Conservation (phyloP, 2,113 vertebrate species). For the Scophthalmus maximus region DNA sequence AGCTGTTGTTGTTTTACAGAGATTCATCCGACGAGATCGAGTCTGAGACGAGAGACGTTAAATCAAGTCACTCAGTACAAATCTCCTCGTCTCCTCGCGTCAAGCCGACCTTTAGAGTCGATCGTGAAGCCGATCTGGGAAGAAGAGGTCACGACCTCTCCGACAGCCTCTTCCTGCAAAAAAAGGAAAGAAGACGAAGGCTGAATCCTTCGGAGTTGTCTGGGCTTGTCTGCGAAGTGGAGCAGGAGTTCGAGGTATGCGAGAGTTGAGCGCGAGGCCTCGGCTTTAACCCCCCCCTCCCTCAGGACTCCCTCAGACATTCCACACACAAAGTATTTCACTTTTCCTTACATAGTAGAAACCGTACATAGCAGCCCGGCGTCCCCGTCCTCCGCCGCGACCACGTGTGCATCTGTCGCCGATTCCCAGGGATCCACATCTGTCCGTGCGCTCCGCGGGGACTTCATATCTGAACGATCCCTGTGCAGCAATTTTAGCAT, state of each 20-base stretch:
- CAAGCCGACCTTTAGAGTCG: too few relatives aligned
- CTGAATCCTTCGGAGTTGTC: constrained; percentile 34
- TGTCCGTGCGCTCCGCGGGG: neutral
- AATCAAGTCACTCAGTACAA: too few relatives aligned
- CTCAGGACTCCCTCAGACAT: constrained; percentile 33
- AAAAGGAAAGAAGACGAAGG: too few relatives aligned
- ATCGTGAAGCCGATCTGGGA: too few relatives aligned
- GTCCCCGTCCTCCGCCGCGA: neutral
- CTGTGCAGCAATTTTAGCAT: constrained; percentile 11
- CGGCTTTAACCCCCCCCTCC: constrained; percentile 14
- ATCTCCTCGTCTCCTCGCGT: too few relatives aligned
- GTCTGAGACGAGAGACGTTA: too few relatives aligned
- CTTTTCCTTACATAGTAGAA: constrained; percentile 54
- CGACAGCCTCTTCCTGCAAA: constrained; percentile 3
- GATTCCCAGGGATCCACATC: constrained; percentile 51
- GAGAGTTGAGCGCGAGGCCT: constrained; percentile 14
- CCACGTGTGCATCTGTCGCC: constrained; percentile 6
- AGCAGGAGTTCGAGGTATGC: constrained; percentile 36
- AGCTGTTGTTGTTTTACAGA: neutral
- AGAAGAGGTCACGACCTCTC: constrained; percentile 4
- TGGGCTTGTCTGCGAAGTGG: constrained; percentile 44
- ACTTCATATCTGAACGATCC: constrained; percentile 1
- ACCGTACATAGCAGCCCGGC: neutral
- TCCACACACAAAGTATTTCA: constrained; percentile 20
- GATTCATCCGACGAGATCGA: neutral